phyloP scores from a whole-genome alignment of 2,888 invertebrate genomes.

The Gandaritis pyraliata region DNA sequence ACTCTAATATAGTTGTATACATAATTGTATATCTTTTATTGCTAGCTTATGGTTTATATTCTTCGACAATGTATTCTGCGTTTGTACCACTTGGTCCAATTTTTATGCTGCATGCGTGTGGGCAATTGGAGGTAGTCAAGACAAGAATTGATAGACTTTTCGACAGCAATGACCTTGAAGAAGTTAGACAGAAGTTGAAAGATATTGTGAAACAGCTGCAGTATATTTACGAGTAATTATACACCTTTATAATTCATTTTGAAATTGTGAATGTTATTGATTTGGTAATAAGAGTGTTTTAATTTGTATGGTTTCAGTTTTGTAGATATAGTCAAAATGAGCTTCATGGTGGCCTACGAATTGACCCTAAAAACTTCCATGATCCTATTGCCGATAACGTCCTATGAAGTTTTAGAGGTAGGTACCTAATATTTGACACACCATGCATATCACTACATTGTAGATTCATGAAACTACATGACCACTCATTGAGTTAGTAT shows the following conservation, averaged over 20 bases:
- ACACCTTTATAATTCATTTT: no score
- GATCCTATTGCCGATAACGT: constrained; percentile 39
- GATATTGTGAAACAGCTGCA: constrained; percentile 48
- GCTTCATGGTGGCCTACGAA: constrained; percentile 41
- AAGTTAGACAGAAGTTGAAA: constrained; percentile 45
- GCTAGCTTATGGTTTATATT: constrained; percentile 40
- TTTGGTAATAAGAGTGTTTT: not conserved
- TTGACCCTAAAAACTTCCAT: constrained; percentile 36
- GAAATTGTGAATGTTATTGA: no score
- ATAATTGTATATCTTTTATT: constrained; percentile 28
- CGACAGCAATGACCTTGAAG: constrained; percentile 35
- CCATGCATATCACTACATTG: not conserved
- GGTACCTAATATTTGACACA: no score
- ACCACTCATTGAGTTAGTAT: no score
- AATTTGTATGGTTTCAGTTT: constrained; percentile 34
- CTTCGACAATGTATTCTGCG: constrained; percentile 46
- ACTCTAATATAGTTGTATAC: constrained; percentile 40
- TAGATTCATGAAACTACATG: no score
- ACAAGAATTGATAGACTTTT: constrained; percentile 49
- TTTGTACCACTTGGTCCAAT: constrained; percentile 60
- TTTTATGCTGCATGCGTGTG: constrained; percentile 61
- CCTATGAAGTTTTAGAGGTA: constrained; percentile 43
- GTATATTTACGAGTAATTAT: constrained; percentile 48
- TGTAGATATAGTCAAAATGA: constrained; percentile 35
- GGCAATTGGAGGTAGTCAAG: constrained; percentile 56